These are phyloP conservation scores for Tanaodytes sp. DNA, from an alignment of 2,888 invertebrate species.

Conservation along the genomic window DNA sequence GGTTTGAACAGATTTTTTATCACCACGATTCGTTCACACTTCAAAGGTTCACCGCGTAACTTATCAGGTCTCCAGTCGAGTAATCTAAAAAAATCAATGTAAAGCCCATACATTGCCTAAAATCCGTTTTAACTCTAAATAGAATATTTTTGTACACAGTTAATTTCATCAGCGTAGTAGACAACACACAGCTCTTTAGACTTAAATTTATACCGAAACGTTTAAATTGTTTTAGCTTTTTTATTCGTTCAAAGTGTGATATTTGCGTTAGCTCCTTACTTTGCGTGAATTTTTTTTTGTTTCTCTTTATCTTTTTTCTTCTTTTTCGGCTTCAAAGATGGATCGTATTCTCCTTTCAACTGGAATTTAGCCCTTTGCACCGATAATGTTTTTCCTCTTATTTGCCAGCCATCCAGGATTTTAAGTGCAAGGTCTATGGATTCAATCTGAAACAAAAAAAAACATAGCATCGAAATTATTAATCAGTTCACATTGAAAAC, in stretches of 20 bases:
- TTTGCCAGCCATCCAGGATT: slow-evolving; percentile 89
- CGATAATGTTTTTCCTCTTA: slow-evolving; percentile 85
- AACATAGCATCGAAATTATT: too few species aligned
- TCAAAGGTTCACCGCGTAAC: slow-evolving; percentile 86
- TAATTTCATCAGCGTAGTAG: too few species aligned
- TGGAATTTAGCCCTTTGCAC: slow-evolving; percentile 96
- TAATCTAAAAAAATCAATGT: slow-evolving; percentile 80
- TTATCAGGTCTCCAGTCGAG: slow-evolving; percentile 98
- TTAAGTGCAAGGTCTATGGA: slow-evolving; percentile 94
- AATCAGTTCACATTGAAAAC: too few species aligned
- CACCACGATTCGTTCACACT: slow-evolving; percentile 92
- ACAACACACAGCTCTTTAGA: too few species aligned
- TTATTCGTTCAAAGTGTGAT: too few species aligned
- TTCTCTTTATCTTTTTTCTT: slow-evolving; percentile 90
- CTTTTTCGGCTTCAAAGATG: slow-evolving; percentile 91
- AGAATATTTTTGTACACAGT: too few species aligned
- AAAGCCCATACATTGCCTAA: too few species aligned
- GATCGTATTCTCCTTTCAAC: slow-evolving; percentile 95
- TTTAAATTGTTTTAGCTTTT: too few species aligned
- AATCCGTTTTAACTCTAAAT: too few species aligned
- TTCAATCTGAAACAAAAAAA: slow-evolving; percentile 79
- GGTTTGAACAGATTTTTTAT: slow-evolving; percentile 95
- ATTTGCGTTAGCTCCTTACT: too few species aligned
- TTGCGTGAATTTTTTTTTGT: slow-evolving; percentile 91
- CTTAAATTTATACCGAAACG: too few species aligned